A percentile compares a stretch with the other conserved stretches of the same genome.
Conservation (phyloP, 1,140 invertebrate species). For the Drosophila watanabei region DNA sequence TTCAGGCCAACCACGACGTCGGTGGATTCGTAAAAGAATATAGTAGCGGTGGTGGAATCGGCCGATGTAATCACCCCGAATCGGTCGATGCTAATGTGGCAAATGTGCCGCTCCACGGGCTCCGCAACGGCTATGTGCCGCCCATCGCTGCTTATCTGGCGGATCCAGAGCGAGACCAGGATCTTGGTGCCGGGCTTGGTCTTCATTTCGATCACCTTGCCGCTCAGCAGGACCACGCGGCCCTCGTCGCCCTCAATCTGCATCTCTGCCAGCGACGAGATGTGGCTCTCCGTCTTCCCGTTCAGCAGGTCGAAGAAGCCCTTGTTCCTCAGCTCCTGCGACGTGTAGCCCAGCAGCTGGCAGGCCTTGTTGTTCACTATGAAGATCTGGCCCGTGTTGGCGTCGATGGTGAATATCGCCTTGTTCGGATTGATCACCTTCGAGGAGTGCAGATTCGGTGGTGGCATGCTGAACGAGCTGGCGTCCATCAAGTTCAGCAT, state of each 20-base stretch:
- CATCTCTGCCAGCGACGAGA: constrained; percentile 87
- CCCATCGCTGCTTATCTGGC: constrained; percentile 87
- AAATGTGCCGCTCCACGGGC: constrained; percentile 87
- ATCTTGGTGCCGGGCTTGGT: constrained; percentile 87
- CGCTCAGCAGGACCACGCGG: constrained; percentile 87
- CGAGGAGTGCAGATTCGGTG: constrained; percentile 52
- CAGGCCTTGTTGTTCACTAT: constrained; percentile 88
- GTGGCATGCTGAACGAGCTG: constrained; percentile 49
- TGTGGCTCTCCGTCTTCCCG: constrained; percentile 86
- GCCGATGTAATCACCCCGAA: constrained; percentile 86
- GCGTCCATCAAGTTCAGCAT: constrained; percentile 45
- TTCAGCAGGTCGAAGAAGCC: constrained; percentile 87
- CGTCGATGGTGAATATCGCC: constrained; percentile 87
- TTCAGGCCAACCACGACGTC: constrained; percentile 86
- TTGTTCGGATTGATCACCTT: constrained; percentile 87
- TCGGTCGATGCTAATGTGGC: constrained; percentile 85
- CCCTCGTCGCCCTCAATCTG: constrained; percentile 87
- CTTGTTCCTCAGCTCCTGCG: constrained; percentile 87
- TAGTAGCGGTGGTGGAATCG: constrained; percentile 85
- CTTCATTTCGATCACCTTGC: constrained; percentile 89
- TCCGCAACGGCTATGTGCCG: constrained; percentile 89
- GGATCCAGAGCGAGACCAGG: constrained; percentile 89
- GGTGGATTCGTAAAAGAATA: constrained; percentile 86
- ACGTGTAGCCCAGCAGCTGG: constrained; percentile 88
- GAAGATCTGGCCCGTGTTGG: constrained; percentile 88